Percentiles rank a stretch among this genome's conserved stretches.
Evolutionary conservation across 2,113 vertebrate genomes (phyloP).

Genomic region (Pteropus alecto): DNA sequence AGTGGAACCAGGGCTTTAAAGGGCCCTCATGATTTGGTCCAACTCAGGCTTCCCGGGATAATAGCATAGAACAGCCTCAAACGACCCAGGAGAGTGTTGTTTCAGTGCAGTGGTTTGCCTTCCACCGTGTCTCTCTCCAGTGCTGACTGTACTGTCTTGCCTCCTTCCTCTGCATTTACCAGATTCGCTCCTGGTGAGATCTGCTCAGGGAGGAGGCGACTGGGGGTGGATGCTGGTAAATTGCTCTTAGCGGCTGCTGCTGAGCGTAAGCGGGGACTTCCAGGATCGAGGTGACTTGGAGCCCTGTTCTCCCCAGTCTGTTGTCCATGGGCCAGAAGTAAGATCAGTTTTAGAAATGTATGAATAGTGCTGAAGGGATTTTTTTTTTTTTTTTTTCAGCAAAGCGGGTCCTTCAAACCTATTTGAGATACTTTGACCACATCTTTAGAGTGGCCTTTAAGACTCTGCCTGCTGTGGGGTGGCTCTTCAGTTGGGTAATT

Average conservation of each 20-base stretch:
- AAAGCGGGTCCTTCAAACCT: not conserved
- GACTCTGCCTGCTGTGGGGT: not conserved
- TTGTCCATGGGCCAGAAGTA: not conserved
- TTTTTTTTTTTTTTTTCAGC: not conserved
- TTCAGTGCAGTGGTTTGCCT: not conserved
- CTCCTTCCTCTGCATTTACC: not conserved
- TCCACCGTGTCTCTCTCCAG: not conserved
- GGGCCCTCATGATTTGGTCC: not conserved
- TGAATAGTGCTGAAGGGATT: not conserved
- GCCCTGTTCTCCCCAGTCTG: not conserved
- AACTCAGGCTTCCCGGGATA: not conserved
- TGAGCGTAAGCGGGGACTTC: not conserved
- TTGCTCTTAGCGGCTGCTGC: not conserved
- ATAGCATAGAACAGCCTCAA: not conserved
- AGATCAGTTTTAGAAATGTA: not conserved
- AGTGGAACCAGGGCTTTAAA: not conserved
- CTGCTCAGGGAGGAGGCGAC: not conserved
- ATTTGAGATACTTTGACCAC: not conserved
- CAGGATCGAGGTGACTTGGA: not conserved
- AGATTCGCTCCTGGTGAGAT: not conserved
- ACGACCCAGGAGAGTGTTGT: not conserved
- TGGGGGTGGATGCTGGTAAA: not conserved
- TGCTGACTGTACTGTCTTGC: not conserved
- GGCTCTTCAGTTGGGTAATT: not conserved
- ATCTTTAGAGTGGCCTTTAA: not conserved